Base-by-base conservation (phyloP, 2,113 vertebrate genomes). In the Chaetura pelagica region DNA sequence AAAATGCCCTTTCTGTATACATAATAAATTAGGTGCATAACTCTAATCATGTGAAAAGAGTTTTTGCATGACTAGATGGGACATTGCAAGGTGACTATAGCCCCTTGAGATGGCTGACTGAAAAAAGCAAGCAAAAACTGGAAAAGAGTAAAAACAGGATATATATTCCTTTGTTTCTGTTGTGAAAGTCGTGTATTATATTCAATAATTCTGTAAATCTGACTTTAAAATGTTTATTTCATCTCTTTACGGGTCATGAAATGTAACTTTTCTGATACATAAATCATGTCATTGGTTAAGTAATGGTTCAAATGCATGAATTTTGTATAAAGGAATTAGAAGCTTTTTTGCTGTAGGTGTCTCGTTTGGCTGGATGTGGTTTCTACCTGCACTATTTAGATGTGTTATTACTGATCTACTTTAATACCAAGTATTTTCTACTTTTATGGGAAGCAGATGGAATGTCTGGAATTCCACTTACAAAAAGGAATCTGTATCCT, bases 391-490 rank as follows among this genome's bases (percentile, higher is more conserved):
- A 15, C 20, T 72, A 10, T 64, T 85, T 88, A 61, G 40, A 54
- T 64, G 24, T 49, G 27, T 19, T 54, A 30, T 88, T 95, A 32
- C 84, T 94, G 79, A 82, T 85, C 82, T 95, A 16, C 95, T 97
- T 96, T 87, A 79, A 94, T 89, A 71, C 80, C 77, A 92, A n/a
- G 77, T 93, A 30, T 96, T 96, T 96, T 96, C 84, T 89, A 7
- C 96, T 97, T 98, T 97, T 97, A 96, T 95, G 90, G 96, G 95
- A 96, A 97, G 94, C 96, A 94, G 86, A 77, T 0, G 96, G 97
- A 97, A 98, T 98, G 97, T 95, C 96, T 97, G 97, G 97, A 98
- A 98, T 98, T 93, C 88, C 97, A 91, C 94, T 95, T 95, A 95
- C 66, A 93, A 96, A 97, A 94, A 97, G 91, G 97, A 97, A 96